A percentile compares a stretch with the other conserved stretches of the same genome.
Conservation (phyloP, 53 echinoderm and acorn worm species). For the Hippasteria phrygiana region DNA sequence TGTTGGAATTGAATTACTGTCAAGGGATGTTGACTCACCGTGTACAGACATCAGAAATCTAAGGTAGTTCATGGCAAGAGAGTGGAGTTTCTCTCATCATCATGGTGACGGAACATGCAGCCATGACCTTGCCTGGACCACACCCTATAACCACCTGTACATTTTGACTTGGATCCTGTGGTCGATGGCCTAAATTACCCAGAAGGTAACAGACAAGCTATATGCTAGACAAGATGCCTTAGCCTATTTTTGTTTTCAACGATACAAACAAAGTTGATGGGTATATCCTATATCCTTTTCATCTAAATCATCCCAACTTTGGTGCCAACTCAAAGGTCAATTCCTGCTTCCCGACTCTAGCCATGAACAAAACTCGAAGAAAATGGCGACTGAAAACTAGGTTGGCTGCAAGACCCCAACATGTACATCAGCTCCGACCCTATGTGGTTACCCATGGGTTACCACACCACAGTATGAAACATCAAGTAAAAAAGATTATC, state of each 20-base stretch:
- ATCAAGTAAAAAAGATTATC: not conserved
- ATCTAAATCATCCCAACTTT: no score
- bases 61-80: not conserved
- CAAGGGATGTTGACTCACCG: slow-evolving; percentile 16
- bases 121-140: not conserved
- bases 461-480: not conserved
- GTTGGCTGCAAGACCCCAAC: not conserved
- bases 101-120: not conserved
- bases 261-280: not conserved
- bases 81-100: not conserved
- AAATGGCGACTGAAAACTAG: not conserved
- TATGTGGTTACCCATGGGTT: not conserved
- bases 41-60: no score
- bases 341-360: no score
- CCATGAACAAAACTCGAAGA: no score
- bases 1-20: not conserved
- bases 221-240: no score
- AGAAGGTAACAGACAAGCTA: no score
- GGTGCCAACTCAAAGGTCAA: no score
- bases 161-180: no score
- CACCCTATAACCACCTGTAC: not conserved
- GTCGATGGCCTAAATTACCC: no score
- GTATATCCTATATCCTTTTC: not conserved
- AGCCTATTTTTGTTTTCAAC: not conserved
- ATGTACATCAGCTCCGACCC: not conserved